phyloP scores from a whole-genome alignment of 2,888 invertebrate genomes.

The Amblyjoppa proteus region DNA sequence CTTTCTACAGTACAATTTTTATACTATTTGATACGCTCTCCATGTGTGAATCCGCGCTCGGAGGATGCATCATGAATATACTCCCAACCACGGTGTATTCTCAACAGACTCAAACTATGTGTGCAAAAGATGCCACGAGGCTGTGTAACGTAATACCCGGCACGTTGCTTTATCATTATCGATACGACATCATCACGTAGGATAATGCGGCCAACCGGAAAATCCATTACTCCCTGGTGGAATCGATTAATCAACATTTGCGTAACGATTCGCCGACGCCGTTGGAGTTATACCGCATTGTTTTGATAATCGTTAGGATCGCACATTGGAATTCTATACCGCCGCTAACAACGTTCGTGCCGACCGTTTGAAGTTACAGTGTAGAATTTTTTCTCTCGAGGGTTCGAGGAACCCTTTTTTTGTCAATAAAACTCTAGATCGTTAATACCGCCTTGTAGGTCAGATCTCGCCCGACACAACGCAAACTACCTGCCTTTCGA shows the following conservation, averaged over 20 bases:
- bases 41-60: neutral
- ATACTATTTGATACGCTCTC: neutral
- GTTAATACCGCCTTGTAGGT: neutral
- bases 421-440: neutral
- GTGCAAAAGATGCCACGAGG: neutral
- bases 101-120: neutral
- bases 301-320: slow-evolving; percentile 42
- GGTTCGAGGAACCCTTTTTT: neutral
- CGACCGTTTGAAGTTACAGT: neutral
- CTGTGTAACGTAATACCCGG: slow-evolving; percentile 30
- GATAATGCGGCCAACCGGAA: neutral
- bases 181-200: slow-evolving; percentile 33
- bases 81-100: neutral
- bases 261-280: slow-evolving; percentile 23
- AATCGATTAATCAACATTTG: slow-evolving; percentile 60
- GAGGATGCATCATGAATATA: neutral
- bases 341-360: slow-evolving; percentile 15
- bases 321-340: neutral
- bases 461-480: neutral
- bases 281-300: slow-evolving; percentile 11
- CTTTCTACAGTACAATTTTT: no score
- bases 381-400: neutral
- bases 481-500: neutral
- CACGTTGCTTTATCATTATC: slow-evolving; percentile 41
- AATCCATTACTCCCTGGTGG: neutral